These are phyloP conservation scores for Corydoras sp. DNA, from an alignment of 2,113 vertebrate genomes.

Conservation along the genomic window DNA sequence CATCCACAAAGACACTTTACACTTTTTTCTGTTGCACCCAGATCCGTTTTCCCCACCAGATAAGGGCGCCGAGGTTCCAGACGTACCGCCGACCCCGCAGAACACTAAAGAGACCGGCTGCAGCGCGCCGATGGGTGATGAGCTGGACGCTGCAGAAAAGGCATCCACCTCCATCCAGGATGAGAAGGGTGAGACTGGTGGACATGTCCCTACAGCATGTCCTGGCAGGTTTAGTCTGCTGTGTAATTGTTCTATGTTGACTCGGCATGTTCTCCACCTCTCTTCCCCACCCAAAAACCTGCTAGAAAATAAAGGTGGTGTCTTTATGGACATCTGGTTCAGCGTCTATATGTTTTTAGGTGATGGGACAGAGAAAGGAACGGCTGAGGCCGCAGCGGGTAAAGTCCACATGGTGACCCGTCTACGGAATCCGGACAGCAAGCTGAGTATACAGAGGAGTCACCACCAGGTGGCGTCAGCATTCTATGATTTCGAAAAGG, in stretches of 20 bases:
- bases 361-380: conserved; percentile 67
- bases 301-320: background rate
- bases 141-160: conserved; percentile 66
- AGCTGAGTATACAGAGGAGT: conserved; percentile 79
- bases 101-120: conserved; percentile 59
- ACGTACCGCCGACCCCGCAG: conserved; percentile 4
- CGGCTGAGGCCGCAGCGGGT: conserved; percentile 41
- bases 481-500: conserved; percentile 56
- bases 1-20: no score
- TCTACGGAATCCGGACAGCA: conserved; percentile 84
- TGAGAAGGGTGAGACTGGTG: conserved; percentile 69
- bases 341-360: conserved; percentile 46
- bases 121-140: conserved; percentile 62
- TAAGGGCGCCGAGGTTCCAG: conserved; percentile 13
- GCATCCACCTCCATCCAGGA: conserved; percentile 69
- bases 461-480: conserved; percentile 75
- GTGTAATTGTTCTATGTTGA: no score
- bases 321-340: background rate
- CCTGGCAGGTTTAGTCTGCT: no score
- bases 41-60: conserved; percentile 35
- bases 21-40: background rate
- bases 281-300: no score
- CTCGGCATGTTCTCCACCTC: no score
- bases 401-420: conserved; percentile 74
- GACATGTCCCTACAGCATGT: background rate